Conservation (phyloP, 1,140 invertebrate species). For the Nilaparvata lugens region DNA sequence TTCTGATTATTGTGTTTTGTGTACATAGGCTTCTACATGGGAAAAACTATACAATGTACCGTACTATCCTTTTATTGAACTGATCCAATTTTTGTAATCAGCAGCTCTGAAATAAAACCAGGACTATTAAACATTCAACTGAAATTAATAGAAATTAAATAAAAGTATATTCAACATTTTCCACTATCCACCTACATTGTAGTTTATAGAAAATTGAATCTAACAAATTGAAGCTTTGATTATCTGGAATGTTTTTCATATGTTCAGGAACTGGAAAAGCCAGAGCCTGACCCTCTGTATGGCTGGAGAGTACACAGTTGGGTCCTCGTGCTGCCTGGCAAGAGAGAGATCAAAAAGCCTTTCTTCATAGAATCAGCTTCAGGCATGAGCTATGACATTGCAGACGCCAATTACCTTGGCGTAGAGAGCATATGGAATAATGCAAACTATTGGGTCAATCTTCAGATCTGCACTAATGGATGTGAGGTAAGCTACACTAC, state of each 20-base stretch:
- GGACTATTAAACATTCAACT: too few relatives aligned
- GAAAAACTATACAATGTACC: too few relatives aligned
- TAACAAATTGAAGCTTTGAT: too few relatives aligned
- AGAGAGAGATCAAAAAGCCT: constrained; percentile 45
- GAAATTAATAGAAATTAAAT: too few relatives aligned
- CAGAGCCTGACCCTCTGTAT: constrained; percentile 55
- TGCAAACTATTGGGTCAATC: constrained; percentile 76
- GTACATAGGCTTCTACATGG: too few relatives aligned
- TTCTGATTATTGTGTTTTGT: too few relatives aligned
- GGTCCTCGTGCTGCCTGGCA: constrained; percentile 54
- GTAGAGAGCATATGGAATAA: constrained; percentile 83
- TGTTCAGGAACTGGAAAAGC: constrained; percentile 55
- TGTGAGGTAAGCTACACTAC: not conserved
- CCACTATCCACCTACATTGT: too few relatives aligned
- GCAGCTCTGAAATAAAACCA: too few relatives aligned
- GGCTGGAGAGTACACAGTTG: constrained; percentile 73
- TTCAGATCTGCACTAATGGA: constrained; percentile 41
- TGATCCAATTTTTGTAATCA: too few relatives aligned
- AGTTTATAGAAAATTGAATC: too few relatives aligned
- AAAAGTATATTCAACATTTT: too few relatives aligned
- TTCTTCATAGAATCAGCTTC: constrained; percentile 79
- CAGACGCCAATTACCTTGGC: constrained; percentile 55
- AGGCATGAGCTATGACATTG: constrained; percentile 48
- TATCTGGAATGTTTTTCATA: constrained; percentile 20
- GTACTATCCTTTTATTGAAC: too few relatives aligned